Conservation (phyloP, 2,113 vertebrate genomes). For the Albula goreensis region DNA sequence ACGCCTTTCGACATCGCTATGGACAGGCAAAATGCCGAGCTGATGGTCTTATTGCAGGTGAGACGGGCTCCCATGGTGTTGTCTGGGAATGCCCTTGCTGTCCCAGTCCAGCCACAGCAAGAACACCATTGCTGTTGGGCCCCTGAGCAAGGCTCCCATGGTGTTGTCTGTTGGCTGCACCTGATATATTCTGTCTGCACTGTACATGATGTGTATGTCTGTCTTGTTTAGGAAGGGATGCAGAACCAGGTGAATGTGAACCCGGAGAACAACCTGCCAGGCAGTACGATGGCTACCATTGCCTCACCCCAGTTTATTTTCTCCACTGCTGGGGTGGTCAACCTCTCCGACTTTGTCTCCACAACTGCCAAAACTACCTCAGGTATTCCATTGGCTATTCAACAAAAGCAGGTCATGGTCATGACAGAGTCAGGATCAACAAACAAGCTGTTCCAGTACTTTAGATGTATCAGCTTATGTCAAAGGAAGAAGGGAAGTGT, state of each 20-base stretch:
- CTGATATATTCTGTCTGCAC: not conserved
- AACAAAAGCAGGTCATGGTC: not conserved
- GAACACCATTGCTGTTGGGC: too few species aligned
- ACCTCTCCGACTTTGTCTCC: constrained; percentile 57
- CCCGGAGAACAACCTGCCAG: constrained; percentile 23
- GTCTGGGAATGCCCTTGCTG: too few species aligned
- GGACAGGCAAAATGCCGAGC: constrained; percentile 73
- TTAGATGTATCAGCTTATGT: not conserved
- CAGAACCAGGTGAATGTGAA: constrained; percentile 61
- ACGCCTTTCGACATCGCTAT: constrained; percentile 77
- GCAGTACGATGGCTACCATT: constrained; percentile 40
- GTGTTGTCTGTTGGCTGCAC: too few species aligned
- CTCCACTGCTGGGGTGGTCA: constrained; percentile 51
- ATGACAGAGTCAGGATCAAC: not conserved
- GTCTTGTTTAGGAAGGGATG: constrained; percentile 70
- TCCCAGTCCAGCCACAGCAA: too few species aligned
- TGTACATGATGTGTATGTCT: not conserved
- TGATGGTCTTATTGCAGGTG: constrained; percentile 77
- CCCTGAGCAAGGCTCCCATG: not conserved
- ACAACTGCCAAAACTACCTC: constrained; percentile 54
- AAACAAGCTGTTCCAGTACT: not conserved
- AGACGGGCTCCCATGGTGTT: too few species aligned
- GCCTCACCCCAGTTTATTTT: constrained; percentile 59
- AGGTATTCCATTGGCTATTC: constrained; percentile 44
- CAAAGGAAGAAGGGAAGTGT: not conserved